Percentiles rank a stretch among this genome's conserved stretches.
Conservation (phyloP, 2,797 vertebrate genomes). For the Micropoecilia bifurca region DNA sequence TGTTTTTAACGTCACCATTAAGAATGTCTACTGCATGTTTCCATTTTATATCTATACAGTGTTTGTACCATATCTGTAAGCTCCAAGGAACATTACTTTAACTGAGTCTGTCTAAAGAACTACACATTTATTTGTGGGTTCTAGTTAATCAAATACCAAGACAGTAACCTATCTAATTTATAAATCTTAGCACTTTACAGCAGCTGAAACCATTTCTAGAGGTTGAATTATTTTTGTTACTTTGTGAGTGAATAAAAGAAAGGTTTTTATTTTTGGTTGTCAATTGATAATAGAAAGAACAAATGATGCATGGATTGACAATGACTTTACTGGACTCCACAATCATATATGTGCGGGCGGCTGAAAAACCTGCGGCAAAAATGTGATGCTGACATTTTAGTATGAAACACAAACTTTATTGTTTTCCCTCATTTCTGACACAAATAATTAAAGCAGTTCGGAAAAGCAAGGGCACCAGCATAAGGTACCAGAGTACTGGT, state of each 20-base stretch:
- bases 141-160: background rate
- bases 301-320: background rate
- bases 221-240: background rate
- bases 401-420: background rate
- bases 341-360: background rate
- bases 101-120: background rate
- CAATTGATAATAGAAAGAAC: background rate
- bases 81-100: background rate
- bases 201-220: background rate
- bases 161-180: background rate
- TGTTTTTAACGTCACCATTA: background rate
- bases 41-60: background rate
- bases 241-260: background rate
- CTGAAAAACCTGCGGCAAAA: background rate
- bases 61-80: background rate
- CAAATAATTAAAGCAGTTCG: background rate
- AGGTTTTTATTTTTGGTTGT: background rate
- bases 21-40: background rate
- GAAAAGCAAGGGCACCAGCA: background rate
- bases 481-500: background rate
- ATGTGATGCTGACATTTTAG: background rate
- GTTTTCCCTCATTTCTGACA: background rate
- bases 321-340: background rate
- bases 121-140: background rate
- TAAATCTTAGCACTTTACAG: background rate